Base-by-base conservation (phyloP, 2,888 invertebrate species). In the Sesia bembeciformis region DNA sequence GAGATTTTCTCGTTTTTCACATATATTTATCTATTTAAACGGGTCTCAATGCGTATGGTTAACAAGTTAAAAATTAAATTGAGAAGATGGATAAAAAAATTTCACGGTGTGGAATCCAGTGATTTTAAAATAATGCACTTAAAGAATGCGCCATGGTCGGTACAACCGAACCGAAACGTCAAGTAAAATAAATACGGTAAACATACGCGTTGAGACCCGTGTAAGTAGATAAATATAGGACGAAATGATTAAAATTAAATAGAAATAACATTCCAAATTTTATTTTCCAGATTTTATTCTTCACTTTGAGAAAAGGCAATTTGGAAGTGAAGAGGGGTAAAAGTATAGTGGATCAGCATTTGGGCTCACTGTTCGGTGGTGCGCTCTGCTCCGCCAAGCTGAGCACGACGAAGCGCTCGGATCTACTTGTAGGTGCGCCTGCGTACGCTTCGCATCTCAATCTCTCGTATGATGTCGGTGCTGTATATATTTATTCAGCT, bases 361-460 rank as follows among this genome's bases (percentile, higher is more conserved):
- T 92, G 23, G 93, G 93, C 0, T 88, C 91, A 4, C 91, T 92
- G 72, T 94, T 91, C 62, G 93, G 93, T 0, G 88, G 91, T 0
- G 74, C 90, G 0, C 58, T 93, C 4, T 87, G 91, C 55, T 56
- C 75, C 0, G 77, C 73, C 0, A 87, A 84, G 56, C 59, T 93
- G 1, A 82, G 81, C 50, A 69, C 65, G 1, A 90, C 89, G 58
- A 70, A 73, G 3, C 74, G 78, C 3, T 84, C 86, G 51, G 92
- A 92, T 52, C 66, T 94, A 2, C 65, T 93, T 0, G 90, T 93
- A 0, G 93, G 93, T 0, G 92, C 93, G 0, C 93, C 93, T 0
- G 70, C 78, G 6, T 79, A 74, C 49, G 70, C 76, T 0, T 46
- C 57, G 7, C 39, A 51, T 0, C 51, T 57, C 1, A 52, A 55